Evolutionary conservation across 2,888 invertebrate species (phyloP), one percentile per base, ranked within the genome.

Genomic region (Noctua janthe): DNA sequence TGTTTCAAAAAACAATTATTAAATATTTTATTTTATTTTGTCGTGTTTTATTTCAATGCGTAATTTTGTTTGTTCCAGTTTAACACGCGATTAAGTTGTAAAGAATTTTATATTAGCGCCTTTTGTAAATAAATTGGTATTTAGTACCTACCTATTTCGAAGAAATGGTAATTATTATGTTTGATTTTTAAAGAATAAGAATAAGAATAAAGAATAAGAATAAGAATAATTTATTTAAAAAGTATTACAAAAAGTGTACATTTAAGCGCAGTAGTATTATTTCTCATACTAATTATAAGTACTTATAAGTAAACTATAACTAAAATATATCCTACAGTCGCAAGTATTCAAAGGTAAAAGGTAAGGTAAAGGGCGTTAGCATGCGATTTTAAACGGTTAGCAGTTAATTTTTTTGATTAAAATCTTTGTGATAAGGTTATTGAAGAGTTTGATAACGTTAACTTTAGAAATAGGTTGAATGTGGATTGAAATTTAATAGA

Each of bases 61-160:
- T 87, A 85, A 47, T 83, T 80, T 69, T 76, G 82, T 83, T 80
- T 5, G 54, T 80, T 78, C 77, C 64, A 20, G 15, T 76, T 79
- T 71, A 13, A 70, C 88, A 90, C 83, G 90, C 90, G 74, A 89
- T 72, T 75, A 49, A 47, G 29, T 78, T 66, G 78, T 75, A 39
- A 72, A 1, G 35, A 66, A 80, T 71, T 72, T 76, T 72, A 51
- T 75, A 77, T 72, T 82, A 64, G 39, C 83, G 75, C 83, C 67
- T 67, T 81, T 83, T 51, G 15, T 78, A 4, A 73, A 75, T 73
- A 29, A 71, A 35, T 43, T 47, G 62, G 67, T 78, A 49, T 72
- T 87, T 74, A 47, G 67, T 51, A 47, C 47, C 47, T 10, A 47
- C 47, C 13, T 47, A 54, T 54, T 80, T 80, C 71, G 67, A 5